Percentiles rank a stretch among this genome's conserved stretches.
Conservation (phyloP, 2,113 vertebrate genomes). For the Xiphorhynchus elegans region DNA sequence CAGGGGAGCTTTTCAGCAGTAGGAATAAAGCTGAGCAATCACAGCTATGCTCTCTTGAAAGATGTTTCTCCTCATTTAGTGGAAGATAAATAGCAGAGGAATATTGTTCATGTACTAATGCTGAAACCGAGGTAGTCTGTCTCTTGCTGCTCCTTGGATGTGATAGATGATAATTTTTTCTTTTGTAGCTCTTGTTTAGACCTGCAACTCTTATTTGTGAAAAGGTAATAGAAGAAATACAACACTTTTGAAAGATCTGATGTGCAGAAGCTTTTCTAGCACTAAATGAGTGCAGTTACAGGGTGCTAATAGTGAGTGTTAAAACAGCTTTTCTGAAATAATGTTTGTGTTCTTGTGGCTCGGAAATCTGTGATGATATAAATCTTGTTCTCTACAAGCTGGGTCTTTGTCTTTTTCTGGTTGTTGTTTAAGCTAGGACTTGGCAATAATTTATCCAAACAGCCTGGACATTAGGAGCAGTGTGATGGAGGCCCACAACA, state of each 20-base stretch:
- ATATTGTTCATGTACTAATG: neutral
- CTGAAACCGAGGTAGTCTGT: neutral
- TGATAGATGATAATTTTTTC: neutral
- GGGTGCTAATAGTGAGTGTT: neutral
- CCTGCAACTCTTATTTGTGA: neutral
- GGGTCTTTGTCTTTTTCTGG: neutral
- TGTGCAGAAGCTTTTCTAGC: neutral
- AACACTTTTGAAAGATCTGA: neutral
- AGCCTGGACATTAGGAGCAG: neutral
- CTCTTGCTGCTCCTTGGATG: neutral
- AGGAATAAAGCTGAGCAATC: constrained; percentile 26
- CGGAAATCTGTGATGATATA: neutral
- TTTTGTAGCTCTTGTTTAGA: neutral
- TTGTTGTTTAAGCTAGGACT: neutral
- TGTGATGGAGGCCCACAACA: neutral
- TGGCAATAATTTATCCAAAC: too few relatives aligned
- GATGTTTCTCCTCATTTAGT: neutral
- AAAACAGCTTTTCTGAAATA: neutral
- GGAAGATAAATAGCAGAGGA: neutral
- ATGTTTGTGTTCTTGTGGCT: neutral
- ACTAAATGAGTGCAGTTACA: neutral
- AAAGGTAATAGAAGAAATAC: neutral
- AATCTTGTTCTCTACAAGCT: neutral
- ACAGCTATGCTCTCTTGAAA: neutral
- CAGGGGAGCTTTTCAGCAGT: neutral